Evolutionary conservation across 2,113 vertebrate species (phyloP).

Genomic region (Lethenteron reissneri): DNA sequence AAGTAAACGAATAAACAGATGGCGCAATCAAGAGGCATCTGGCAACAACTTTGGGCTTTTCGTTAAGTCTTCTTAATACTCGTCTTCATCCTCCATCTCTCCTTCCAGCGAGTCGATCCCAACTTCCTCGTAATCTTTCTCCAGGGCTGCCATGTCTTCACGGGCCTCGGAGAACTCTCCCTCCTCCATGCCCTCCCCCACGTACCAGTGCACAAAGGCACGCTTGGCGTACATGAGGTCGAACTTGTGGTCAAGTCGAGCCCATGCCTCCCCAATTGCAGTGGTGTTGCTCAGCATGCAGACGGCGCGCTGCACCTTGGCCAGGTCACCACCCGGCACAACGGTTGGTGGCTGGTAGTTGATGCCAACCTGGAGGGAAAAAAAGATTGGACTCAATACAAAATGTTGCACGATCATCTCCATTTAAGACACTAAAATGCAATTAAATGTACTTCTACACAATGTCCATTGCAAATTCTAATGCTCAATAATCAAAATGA

Average conservation of each 20-base stretch:
- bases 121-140: conserved; percentile 48
- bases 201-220: conserved; percentile 39
- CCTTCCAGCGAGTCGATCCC: conserved; percentile 36
- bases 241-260: conserved; percentile 13
- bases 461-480: too few relatives aligned
- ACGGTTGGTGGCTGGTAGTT: conserved; percentile 11
- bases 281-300: conserved; percentile 13
- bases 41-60: too few relatives aligned
- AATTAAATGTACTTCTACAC: too few relatives aligned
- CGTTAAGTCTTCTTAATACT: conserved; percentile 16
- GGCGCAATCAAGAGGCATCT: too few relatives aligned
- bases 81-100: conserved; percentile 30
- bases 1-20: too few relatives aligned
- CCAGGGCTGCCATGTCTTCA: conserved; percentile 39
- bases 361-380: conserved; percentile 8
- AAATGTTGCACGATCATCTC: background rate
- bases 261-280: conserved; percentile 12
- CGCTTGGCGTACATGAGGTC: conserved; percentile 15
- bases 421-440: background rate
- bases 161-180: conserved; percentile 39
- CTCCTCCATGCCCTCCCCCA: conserved; percentile 44
- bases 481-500: too few relatives aligned
- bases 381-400: background rate
- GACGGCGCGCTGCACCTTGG: background rate
- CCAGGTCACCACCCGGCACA: conserved; percentile 12